Conservation (phyloP, 2,888 invertebrate species). For the Ctenicera cuprea region DNA sequence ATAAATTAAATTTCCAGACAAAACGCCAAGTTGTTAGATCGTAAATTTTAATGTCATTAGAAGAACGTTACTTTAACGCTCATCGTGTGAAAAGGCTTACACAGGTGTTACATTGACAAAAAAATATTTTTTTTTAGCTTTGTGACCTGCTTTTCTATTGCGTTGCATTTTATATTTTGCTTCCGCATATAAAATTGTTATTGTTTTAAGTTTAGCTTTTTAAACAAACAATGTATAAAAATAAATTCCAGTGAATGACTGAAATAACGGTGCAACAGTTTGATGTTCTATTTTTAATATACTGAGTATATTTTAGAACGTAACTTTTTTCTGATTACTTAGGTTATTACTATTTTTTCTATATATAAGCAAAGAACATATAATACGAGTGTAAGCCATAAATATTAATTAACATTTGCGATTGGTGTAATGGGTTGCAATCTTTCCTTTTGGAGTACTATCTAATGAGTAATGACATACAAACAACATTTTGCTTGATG, state of each 20-base stretch:
- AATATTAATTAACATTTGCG: too few species aligned
- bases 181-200: not conserved
- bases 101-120: constrained; percentile 3
- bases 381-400: too few species aligned
- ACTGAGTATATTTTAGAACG: not conserved
- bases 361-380: too few species aligned
- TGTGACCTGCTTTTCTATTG: not conserved
- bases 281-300: too few species aligned
- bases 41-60: not conserved
- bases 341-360: not conserved
- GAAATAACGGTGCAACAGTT: too few species aligned
- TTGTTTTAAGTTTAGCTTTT: not conserved
- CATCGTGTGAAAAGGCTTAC: not conserved
- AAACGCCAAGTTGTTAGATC: not conserved
- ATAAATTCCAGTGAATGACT: too few species aligned
- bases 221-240: not conserved
- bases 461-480: not conserved
- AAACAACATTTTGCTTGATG: not conserved
- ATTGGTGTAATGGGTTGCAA: too few species aligned
- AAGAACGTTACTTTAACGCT: not conserved
- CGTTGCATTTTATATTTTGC: not conserved
- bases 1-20: not conserved
- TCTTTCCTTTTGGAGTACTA: too few species aligned
- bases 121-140: not conserved
- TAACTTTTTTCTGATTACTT: not conserved